A percentile compares a stretch with the other conserved stretches of the same genome.
phyloP scores from a whole-genome alignment of 1,140 invertebrate species.

The Sinonovacula constricta region DNA sequence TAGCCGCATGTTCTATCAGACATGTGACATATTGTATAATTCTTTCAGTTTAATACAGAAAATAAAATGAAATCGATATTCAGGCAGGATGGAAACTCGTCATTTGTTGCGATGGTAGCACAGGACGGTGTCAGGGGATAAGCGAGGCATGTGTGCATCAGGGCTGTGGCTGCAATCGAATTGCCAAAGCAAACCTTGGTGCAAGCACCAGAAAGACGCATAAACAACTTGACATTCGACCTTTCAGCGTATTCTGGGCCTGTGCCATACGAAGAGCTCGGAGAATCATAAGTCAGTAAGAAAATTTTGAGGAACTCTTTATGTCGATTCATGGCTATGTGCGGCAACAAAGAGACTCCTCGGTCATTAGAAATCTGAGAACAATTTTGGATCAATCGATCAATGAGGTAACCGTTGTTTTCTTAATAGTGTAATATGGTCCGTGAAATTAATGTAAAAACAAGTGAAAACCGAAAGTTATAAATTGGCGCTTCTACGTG shows the following conservation, averaged over 20 bases:
- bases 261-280: slow-evolving; percentile 58
- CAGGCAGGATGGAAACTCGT: slow-evolving; percentile 67
- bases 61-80: slow-evolving; percentile 64
- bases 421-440: too few relatives aligned
- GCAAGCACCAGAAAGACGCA: slow-evolving; percentile 69
- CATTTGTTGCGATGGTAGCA: slow-evolving; percentile 72
- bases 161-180: slow-evolving; percentile 73
- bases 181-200: slow-evolving; percentile 64
- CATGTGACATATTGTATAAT: neutral
- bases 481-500: too few relatives aligned
- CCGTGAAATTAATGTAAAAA: too few relatives aligned
- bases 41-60: slow-evolving; percentile 69
- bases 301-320: slow-evolving; percentile 75
- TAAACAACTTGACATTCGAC: slow-evolving; percentile 74
- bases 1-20: too few relatives aligned
- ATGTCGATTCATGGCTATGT: slow-evolving; percentile 70
- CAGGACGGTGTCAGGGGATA: slow-evolving; percentile 69
- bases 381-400: slow-evolving; percentile 76
- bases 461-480: too few relatives aligned
- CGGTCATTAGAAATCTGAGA: slow-evolving; percentile 68
- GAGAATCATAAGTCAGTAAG: slow-evolving; percentile 68
- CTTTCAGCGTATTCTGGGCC: slow-evolving; percentile 71
- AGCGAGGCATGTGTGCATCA: slow-evolving; percentile 72
- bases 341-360: slow-evolving; percentile 70
- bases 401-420: too few relatives aligned